Base-by-base conservation (phyloP, 1,140 invertebrate genomes). In the Ceratina japonica region DNA sequence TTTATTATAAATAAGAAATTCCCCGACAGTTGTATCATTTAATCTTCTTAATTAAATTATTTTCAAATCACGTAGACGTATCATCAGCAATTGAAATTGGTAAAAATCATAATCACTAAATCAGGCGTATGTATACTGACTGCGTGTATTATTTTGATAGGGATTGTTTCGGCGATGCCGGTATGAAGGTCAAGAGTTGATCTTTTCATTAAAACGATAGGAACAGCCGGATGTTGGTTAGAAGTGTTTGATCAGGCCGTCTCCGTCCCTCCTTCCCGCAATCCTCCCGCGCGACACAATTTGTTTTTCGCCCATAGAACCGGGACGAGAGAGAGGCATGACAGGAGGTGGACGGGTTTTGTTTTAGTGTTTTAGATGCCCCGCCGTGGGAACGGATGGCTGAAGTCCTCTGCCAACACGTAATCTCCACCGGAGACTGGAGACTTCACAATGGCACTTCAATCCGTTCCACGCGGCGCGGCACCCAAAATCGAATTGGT, bases 351-450 rank as follows among this genome's bases (percentile, higher is more conserved):
- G 83, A 56, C 61, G 80, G 86, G 86, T 91, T 90, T 90, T 89
- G 87, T 90, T 91, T 91, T 90, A 89, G 84, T 84, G 83, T 90
- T 91, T 89, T 88, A 88, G 83, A 89, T 86, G 86, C 83, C 86
- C 86, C 65, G 81, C 84, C 90, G 90, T 91, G 91, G 89, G 91
- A 91, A 92, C 86, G 84, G 83, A 82, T 82, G 80, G 63, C 51
- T 44, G 56, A 63, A 77, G 44, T 73, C 79, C 76, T 22, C 54
- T 74, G 61, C 74, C 66, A 76, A 65, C 62, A 64, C 82, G 80
- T 87, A 84, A 79, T 77, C 72, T 84, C 62, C 69, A 27, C 61
- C 49, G 66, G 63, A 71, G 77, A 75, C 80, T 80, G 66, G 63
- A 71, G 77, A 75, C 80, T 80, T 77, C 44, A 82, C 86, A 87